phyloP scores from a whole-genome alignment of 2,113 vertebrate species.

The Sialia sialis region DNA sequence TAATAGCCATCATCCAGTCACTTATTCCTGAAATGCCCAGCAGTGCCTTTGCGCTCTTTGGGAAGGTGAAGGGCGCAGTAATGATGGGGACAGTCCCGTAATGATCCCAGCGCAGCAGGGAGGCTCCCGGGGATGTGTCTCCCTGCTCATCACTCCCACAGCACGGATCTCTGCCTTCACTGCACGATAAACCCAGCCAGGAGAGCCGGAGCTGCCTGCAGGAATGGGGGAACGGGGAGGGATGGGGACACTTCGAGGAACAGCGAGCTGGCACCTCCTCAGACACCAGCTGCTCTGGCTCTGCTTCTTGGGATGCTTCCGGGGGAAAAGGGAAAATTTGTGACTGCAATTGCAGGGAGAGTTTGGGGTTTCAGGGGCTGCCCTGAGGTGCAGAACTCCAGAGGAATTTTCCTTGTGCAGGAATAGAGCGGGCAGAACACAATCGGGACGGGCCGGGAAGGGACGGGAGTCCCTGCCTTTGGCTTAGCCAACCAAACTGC shows the following conservation, averaged over 20 bases:
- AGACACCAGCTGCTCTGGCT: not conserved
- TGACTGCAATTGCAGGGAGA: not conserved
- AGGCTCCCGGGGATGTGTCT: not conserved
- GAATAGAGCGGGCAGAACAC: not conserved
- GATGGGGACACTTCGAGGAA: not conserved
- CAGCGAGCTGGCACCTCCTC: not conserved
- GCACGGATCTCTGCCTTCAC: not conserved
- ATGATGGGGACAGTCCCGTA: not conserved
- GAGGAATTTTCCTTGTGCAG: not conserved
- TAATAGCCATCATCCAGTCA: not conserved
- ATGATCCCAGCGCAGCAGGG: not conserved
- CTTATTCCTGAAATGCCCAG: not conserved
- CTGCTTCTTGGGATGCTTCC: not conserved
- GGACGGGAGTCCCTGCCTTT: not conserved
- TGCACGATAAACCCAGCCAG: rapidly evolving
- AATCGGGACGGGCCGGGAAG: not conserved
- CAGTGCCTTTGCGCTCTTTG: not conserved
- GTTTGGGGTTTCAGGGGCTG: not conserved
- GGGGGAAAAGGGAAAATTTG: rapidly evolving
- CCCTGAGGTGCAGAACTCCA: not conserved
- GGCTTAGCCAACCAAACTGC: not conserved
- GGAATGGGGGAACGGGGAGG: rapidly evolving
- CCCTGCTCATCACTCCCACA: not conserved
- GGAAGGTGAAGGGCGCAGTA: not conserved
- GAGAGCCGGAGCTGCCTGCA: not conserved